Evolutionary conservation across 2,113 vertebrate species (phyloP), one percentile per base, ranked within the genome.

Genomic region (Gobiocypris rarus): DNA sequence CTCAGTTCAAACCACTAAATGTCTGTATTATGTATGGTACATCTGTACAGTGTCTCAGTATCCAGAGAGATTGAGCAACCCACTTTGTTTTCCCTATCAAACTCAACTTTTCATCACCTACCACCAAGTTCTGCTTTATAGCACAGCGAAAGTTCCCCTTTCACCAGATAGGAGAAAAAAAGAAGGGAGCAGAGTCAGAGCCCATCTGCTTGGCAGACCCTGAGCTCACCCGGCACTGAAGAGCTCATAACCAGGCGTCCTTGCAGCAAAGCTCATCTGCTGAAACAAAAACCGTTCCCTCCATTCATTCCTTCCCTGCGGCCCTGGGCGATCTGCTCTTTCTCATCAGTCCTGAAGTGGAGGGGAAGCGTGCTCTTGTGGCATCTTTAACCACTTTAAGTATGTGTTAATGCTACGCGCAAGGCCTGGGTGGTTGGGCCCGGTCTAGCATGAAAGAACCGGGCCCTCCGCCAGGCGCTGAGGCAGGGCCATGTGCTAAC

Each of bases 181-280:
- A 71, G 28, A 61, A 67, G 71, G 63, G 38, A 28, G 67, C 83
- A 75, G 71, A 82, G 61, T 31, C 15, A 74, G 24, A 74, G 82
- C 78, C 83, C 86, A 88, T 87, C 85, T 85, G 86, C 85, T 77
- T 75, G 81, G 82, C 85, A 85, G 84, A 87, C 83, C n/a, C 38
- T 2, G 75, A 81, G 48, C 73, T 70, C 50, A 76, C 84, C 26
- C 52, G 59, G 22, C 43, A 76, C 48, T 79, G 50, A 83, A 74
- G 71, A 75, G 45, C 82, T 83, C 59, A 26, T 54, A 81, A 77
- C 71, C 77, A 45, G 38, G 75, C 77, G 69, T 83, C 86, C 85
- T 84, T 85, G 83, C 50, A 83, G 81, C 82, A 75, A 78, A 52
- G 79, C 76, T 59, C 75, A 86, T 71, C 69, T 58, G 71, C 28